Conservation (phyloP, 2,888 invertebrate genomes). For the Aspidapion aeneum region DNA sequence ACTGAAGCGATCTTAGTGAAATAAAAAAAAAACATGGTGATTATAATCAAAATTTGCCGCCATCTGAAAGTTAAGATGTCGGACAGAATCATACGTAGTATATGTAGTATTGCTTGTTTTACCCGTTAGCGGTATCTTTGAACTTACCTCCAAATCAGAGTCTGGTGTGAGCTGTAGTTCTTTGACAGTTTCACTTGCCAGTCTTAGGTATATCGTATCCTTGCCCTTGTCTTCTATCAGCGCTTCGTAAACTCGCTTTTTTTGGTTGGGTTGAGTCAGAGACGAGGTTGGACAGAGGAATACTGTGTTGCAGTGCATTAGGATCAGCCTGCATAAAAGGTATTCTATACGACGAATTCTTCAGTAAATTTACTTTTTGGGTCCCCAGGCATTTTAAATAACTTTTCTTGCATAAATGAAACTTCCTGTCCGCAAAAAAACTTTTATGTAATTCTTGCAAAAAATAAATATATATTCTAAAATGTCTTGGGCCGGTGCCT, state of each 20-base stretch:
- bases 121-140: too few relatives aligned
- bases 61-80: too few relatives aligned
- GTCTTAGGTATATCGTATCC: constrained; percentile 69
- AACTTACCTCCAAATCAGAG: constrained; percentile 59
- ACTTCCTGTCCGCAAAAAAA: not conserved
- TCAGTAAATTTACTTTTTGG: not conserved
- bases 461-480: not conserved
- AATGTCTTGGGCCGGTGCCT: not conserved
- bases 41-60: too few relatives aligned
- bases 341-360: too few relatives aligned
- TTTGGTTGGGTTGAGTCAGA: constrained; percentile 25
- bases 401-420: not conserved
- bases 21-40: too few relatives aligned
- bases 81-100: too few relatives aligned
- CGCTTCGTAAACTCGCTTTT: constrained; percentile 65
- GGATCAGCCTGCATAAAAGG: constrained; percentile 50
- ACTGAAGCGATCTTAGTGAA: too few relatives aligned
- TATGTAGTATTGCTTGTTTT: too few relatives aligned
- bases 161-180: constrained; percentile 47
- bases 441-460: not conserved
- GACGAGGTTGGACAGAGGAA: constrained; percentile 42
- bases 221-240: constrained; percentile 73
- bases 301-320: constrained; percentile 72
- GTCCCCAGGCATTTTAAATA: not conserved
- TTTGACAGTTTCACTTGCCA: constrained; percentile 57